These are phyloP conservation scores for Papilio glaucus DNA, from an alignment of 1,140 invertebrate genomes.

Conservation along the genomic window DNA sequence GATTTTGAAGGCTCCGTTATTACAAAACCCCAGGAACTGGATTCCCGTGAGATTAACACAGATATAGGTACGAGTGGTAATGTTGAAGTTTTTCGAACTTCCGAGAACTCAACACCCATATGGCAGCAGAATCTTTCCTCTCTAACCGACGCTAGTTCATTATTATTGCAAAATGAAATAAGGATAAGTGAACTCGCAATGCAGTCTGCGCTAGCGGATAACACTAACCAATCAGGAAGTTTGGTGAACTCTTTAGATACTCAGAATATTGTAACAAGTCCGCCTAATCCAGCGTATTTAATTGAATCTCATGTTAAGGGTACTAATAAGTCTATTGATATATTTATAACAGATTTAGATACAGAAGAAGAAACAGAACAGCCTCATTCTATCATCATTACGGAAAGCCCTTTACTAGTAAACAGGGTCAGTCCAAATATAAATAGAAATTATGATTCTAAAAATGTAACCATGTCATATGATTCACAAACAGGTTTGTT, in stretches of 20 bases:
- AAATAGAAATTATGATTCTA: conserved; percentile 55
- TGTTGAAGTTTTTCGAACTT: conserved; percentile 66
- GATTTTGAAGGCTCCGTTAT: conserved; percentile 69
- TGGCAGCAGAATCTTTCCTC: conserved; percentile 70
- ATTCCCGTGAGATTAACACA: conserved; percentile 60
- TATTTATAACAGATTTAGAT: conserved; percentile 63
- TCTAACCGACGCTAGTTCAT: conserved; percentile 63
- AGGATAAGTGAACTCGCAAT: conserved; percentile 55
- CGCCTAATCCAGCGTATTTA: conserved; percentile 69
- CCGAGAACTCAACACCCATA: conserved; percentile 63
- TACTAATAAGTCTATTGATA: conserved; percentile 54
- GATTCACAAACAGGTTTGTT: conserved; percentile 54
- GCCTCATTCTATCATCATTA: conserved; percentile 77
- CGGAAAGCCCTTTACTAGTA: conserved; percentile 60
- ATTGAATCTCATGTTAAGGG: conserved; percentile 65
- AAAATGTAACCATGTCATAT: conserved; percentile 42
- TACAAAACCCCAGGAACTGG: conserved; percentile 65
- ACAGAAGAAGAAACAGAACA: conserved; percentile 74
- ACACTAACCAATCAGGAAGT: conserved; percentile 47
- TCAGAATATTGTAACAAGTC: conserved; percentile 56
- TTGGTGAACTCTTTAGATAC: conserved; percentile 43
- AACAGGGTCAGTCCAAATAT: conserved; percentile 56
- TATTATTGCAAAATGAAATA: conserved; percentile 65
- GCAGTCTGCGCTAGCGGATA: conserved; percentile 42
- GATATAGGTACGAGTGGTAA: conserved; percentile 58